Evolutionary conservation across 2,888 invertebrate species (phyloP), one percentile per base, ranked within the genome.

Genomic region (Amphiduros pacificus): DNA sequence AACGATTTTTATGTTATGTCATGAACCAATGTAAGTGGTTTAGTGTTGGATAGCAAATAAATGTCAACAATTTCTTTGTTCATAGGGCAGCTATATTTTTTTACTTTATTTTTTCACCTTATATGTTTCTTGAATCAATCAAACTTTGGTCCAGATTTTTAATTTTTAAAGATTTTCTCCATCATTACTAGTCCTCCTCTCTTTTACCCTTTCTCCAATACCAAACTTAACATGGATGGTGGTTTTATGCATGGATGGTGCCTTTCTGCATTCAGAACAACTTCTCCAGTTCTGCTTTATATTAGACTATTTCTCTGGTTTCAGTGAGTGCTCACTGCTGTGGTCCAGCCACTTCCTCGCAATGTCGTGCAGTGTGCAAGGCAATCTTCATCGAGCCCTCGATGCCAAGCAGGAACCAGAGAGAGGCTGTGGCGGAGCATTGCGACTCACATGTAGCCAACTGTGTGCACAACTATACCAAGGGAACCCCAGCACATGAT

Each of bases 351-450:
- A 49, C 44, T 3, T 60, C 65, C n/a, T 55, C 64, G 20, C 64
- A 64, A 27, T 70, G 70, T 49, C 52, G 56, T 4, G 63, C 69
- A 9, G 60, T 59, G 9, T 70, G 70, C 49, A 53, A 61, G 26
- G 64, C 61, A 36, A 64, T 69, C 53, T 68, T 69, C 65, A 58
- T 66, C 36, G 63, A 64, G 60, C 66, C 68, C 62, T 61, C 64
- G 3, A 44, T 55, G 9, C 67, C 68, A n/a, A 51, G 62, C 17
- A 22, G 6, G 22, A 22, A 58, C 0, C 59, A 67, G 48, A 50
- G 56, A 11, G 27, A 55, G 17, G 55, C 48, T 5, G 62, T 70
- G 2, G 24, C 41, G 11, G 53, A 61, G 53, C 24, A 56, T 57
- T 70, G 70, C 52, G 59, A 62, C n/a, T 44, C 40, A 9, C 53